These are phyloP conservation scores for Pentamera pediparva DNA, from an alignment of 53 echinoderm and acorn worm genomes.

Conservation along the genomic window DNA sequence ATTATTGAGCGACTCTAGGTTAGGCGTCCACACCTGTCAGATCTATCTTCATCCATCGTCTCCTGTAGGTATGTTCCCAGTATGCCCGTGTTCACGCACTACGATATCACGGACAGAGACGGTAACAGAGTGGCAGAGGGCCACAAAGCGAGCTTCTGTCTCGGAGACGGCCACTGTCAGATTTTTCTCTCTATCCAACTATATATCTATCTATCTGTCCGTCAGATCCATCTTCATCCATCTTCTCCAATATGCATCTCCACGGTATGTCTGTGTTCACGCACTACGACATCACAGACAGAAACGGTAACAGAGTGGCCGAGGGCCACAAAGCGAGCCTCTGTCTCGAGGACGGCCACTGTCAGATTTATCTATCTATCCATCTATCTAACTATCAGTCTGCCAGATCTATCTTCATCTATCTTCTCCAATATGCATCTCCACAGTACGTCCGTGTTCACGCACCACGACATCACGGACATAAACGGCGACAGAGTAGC, in stretches of 20 bases:
- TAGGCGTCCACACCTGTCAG: no score
- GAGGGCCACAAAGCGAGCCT: conserved; percentile 98
- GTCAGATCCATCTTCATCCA: neutral
- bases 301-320: conserved; percentile 62
- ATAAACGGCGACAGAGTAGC: conserved; percentile 61
- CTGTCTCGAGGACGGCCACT: conserved; percentile 88
- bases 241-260: conserved; percentile 67
- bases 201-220: neutral
- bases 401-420: no score
- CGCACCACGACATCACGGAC: conserved; percentile 72
- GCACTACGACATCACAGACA: conserved; percentile 68
- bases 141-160: conserved; percentile 96
- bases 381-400: no score
- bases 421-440: conserved; percentile 54
- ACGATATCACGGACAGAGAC: conserved; percentile 58
- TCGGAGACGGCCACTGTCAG: conserved; percentile 88
- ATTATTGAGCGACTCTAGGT: no score
- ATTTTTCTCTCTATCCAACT: no score
- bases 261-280: conserved; percentile 96
- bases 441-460: conserved; percentile 93
- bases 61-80: conserved; percentile 96
- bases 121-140: conserved; percentile 79
- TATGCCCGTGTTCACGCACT: conserved; percentile 86
- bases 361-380: no score
- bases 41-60: no score